These are phyloP conservation scores for Eidolon helvum DNA, from an alignment of 2,113 vertebrate species.

Conservation along the genomic window DNA sequence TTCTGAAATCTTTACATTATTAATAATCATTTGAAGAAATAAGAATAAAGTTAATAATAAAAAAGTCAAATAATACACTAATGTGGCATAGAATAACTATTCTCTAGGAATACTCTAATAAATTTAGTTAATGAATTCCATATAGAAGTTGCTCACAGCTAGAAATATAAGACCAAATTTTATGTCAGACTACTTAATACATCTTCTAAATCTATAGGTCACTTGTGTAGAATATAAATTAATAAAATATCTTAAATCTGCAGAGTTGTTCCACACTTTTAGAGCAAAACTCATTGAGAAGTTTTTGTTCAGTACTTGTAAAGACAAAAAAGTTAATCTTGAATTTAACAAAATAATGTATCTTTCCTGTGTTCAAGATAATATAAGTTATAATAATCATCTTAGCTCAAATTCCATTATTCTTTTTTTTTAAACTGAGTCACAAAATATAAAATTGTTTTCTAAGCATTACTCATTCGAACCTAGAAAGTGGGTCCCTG, in stretches of 20 bases:
- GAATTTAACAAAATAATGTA: background rate
- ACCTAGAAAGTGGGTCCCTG: background rate
- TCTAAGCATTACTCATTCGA: constrained; percentile 23
- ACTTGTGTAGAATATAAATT: constrained; percentile 14
- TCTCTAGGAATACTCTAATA: constrained; percentile 43
- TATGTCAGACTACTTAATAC: background rate
- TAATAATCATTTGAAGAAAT: constrained; percentile 7
- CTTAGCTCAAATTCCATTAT: background rate
- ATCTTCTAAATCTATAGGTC: constrained; percentile 8
- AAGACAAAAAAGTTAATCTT: background rate
- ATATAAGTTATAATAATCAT: background rate
- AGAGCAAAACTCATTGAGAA: background rate
- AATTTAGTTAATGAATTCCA: constrained; percentile 33
- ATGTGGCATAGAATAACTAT: background rate
- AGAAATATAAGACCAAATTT: constrained; percentile 54
- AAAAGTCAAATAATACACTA: background rate
- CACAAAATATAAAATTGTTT: background rate
- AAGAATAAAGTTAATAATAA: constrained; percentile 7
- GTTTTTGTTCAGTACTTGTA: constrained; percentile 43
- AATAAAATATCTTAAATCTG: constrained; percentile 18
- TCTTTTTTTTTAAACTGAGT: background rate
- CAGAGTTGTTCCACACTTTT: constrained; percentile 14
- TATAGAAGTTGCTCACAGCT: background rate
- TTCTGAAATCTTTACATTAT: background rate
- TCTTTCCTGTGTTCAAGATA: background rate